Conservation (phyloP, 2,888 invertebrate genomes). For the Andrena bucephala region DNA sequence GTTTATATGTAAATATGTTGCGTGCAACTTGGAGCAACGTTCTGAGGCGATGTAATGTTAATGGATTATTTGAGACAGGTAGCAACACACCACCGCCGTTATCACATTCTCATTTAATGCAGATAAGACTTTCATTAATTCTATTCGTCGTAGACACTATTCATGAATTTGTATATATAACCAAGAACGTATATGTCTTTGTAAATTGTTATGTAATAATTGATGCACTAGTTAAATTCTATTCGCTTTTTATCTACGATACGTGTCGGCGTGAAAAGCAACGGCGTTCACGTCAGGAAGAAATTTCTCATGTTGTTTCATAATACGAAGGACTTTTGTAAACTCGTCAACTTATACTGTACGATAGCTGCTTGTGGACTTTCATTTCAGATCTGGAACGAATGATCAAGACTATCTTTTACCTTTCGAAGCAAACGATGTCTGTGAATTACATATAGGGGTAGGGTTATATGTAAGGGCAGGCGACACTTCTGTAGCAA, state of each 20-base stretch:
- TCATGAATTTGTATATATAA: slow-evolving; percentile 69
- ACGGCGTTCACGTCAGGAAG: slow-evolving; percentile 11
- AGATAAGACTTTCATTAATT: slow-evolving; percentile 43
- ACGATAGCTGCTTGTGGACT: slow-evolving; percentile 37
- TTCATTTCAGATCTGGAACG: slow-evolving; percentile 31
- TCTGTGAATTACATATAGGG: slow-evolving; percentile 14
- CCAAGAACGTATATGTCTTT: slow-evolving; percentile 74
- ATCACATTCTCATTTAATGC: slow-evolving; percentile 41
- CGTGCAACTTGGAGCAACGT: slow-evolving; percentile 79
- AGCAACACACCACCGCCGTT: slow-evolving; percentile 15
- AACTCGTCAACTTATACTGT: slow-evolving; percentile 37
- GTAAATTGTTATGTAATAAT: slow-evolving; percentile 78
- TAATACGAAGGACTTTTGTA: slow-evolving; percentile 50
- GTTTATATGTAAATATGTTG: slow-evolving; percentile 81
- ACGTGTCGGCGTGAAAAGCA: slow-evolving; percentile 37
- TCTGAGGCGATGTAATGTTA: slow-evolving; percentile 40
- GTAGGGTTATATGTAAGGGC: slow-evolving; percentile 26
- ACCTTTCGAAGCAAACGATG: neutral
- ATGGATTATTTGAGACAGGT: slow-evolving; percentile 29
- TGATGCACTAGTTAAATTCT: slow-evolving; percentile 69
- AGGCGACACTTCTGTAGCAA: slow-evolving; percentile 29
- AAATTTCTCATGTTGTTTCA: slow-evolving; percentile 51
- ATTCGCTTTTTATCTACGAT: slow-evolving; percentile 64
- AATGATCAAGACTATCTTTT: slow-evolving; percentile 5
- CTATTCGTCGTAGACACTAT: slow-evolving; percentile 48